Percentiles rank a stretch among this genome's conserved stretches.
Evolutionary conservation across 2,113 vertebrate species (phyloP).

Genomic region (Lophura nycthemera): DNA sequence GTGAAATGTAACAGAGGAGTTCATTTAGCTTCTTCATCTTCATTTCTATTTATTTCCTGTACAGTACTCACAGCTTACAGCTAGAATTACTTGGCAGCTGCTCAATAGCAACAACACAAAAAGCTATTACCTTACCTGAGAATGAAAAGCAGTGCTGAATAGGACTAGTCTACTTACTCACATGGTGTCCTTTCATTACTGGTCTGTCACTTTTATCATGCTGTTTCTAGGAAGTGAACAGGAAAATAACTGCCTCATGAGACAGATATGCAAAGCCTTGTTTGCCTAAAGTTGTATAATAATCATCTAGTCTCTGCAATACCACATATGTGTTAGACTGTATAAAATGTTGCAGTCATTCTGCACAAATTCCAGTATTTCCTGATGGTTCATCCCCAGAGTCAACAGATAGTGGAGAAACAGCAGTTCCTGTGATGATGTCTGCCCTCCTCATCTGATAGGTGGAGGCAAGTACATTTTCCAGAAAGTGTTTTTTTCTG

Average conservation of each 20-base stretch:
- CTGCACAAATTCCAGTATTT: background rate
- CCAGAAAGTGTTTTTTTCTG: background rate
- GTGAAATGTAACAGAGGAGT: background rate
- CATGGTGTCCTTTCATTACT: background rate
- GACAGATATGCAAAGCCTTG: background rate
- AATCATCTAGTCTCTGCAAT: background rate
- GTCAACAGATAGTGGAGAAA: background rate
- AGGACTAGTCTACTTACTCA: background rate
- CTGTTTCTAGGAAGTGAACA: background rate
- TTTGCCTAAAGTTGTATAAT: background rate
- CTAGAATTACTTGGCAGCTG: background rate
- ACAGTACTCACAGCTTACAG: background rate
- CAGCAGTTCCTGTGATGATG: background rate
- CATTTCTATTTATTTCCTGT: background rate
- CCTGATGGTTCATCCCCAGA: background rate
- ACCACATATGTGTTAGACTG: slow-evolving; percentile 12
- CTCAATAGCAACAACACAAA: background rate
- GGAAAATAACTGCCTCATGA: background rate
- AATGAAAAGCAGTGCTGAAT: background rate
- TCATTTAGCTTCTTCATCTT: background rate
- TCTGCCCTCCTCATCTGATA: background rate
- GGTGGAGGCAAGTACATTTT: background rate
- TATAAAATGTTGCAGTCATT: background rate
- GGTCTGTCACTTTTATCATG: background rate
- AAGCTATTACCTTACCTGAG: background rate